phyloP scores from a whole-genome alignment of 2,113 vertebrate species.

The Prionailurus bengalensis region DNA sequence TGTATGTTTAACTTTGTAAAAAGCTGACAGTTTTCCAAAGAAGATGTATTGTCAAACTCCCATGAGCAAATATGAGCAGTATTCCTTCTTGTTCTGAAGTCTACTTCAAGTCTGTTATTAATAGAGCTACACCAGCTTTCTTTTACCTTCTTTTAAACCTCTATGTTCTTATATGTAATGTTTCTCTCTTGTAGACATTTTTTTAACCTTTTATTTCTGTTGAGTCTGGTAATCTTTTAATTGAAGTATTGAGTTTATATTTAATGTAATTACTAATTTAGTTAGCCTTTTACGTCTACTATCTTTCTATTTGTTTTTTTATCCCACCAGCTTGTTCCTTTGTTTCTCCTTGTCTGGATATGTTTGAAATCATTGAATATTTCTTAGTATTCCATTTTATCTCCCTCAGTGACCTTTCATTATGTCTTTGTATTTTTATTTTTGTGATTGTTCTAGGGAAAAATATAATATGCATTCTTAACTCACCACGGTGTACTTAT shows the following conservation, averaged over 20 bases:
- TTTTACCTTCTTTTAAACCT: neutral
- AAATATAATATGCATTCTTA: neutral
- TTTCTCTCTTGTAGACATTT: neutral
- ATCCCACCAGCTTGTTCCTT: neutral
- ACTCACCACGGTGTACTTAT: neutral
- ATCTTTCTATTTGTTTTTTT: neutral
- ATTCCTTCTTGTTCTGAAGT: neutral
- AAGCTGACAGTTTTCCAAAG: neutral
- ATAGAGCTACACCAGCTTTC: neutral
- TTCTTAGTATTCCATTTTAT: constrained; percentile 3
- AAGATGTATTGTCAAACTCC: neutral
- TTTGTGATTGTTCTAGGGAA: neutral
- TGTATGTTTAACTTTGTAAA: neutral
- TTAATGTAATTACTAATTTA: neutral
- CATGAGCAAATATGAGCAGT: neutral
- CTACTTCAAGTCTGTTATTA: neutral
- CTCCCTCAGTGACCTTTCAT: neutral
- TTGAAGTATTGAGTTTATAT: neutral
- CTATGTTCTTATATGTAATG: neutral
- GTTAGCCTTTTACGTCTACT: neutral
- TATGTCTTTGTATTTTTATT: neutral
- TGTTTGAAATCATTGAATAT: neutral
- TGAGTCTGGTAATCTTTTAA: neutral
- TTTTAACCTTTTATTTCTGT: constrained; percentile 21
- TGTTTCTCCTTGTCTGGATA: neutral